A percentile compares a stretch with the other conserved stretches of the same genome.
Evolutionary conservation across 2,888 invertebrate species (phyloP).

Genomic region (Laspeyria flexula): DNA sequence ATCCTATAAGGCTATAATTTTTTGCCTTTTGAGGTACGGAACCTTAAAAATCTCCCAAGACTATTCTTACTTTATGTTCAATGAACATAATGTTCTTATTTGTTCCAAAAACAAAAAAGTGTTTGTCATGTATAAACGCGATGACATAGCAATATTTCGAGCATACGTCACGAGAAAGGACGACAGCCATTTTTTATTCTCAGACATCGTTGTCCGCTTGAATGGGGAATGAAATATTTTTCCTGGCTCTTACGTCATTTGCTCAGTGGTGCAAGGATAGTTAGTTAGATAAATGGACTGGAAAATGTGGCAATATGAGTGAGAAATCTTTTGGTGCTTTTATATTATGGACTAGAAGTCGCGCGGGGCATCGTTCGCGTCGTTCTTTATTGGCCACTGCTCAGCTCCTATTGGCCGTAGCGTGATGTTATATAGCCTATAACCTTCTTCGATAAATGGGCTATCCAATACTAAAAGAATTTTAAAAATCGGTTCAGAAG

Average conservation of each 20-base stretch:
- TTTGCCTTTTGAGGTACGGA: too few relatives aligned
- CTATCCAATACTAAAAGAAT: too few relatives aligned
- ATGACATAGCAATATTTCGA: slow-evolving; percentile 6
- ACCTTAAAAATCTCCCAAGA: too few relatives aligned
- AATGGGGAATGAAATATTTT: slow-evolving; percentile 3
- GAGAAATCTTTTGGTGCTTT: neutral
- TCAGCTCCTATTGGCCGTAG: too few relatives aligned
- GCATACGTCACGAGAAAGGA: slow-evolving; percentile 6
- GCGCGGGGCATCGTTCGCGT: too few relatives aligned
- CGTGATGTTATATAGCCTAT: too few relatives aligned
- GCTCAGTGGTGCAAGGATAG: neutral
- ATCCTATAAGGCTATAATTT: too few relatives aligned
- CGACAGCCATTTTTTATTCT: slow-evolving; percentile 13
- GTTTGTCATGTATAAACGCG: neutral
- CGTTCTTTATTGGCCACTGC: too few relatives aligned
- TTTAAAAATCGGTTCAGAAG: too few relatives aligned
- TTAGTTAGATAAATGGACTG: slow-evolving; percentile 43
- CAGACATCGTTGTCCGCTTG: neutral
- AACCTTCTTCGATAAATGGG: too few relatives aligned
- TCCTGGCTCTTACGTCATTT: slow-evolving; percentile 10
- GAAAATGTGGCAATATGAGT: slow-evolving; percentile 34
- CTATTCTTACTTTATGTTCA: too few relatives aligned
- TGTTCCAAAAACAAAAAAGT: neutral
- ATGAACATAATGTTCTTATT: too few relatives aligned
- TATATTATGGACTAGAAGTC: neutral